Conservation (phyloP, 2,797 vertebrate species). For the Gymnoscopelus microlampas region DNA sequence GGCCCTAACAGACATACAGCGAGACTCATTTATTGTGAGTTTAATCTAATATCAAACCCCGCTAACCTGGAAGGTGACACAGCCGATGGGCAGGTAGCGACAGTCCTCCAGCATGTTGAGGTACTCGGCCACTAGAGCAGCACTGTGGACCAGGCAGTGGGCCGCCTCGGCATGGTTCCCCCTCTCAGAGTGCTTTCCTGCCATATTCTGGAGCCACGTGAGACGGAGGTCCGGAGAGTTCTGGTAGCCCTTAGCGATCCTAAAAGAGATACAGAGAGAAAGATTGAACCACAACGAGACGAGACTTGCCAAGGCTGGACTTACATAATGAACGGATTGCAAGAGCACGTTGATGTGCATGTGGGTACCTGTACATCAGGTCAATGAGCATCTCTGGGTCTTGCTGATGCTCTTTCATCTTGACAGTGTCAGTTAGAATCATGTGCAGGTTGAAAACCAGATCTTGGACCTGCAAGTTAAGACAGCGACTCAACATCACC, state of each 20-base stretch:
- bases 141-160: conserved; percentile 92
- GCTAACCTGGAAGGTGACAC: conserved; percentile 93
- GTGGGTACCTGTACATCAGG: conserved; percentile 90
- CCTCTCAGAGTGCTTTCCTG: conserved; percentile 88
- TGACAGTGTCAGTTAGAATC: conserved; percentile 94
- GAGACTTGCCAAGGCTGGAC: neutral
- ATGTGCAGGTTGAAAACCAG: conserved; percentile 95
- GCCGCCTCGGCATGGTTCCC: conserved; percentile 92
- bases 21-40: too few species aligned
- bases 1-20: too few species aligned
- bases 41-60: too few species aligned
- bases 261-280: conserved; percentile 45
- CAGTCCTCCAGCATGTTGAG: conserved; percentile 94
- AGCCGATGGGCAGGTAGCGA: conserved; percentile 91
- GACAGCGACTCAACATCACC: conserved; percentile 9
- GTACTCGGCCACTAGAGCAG: conserved; percentile 92
- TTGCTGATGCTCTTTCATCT: conserved; percentile 95
- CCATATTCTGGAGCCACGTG: conserved; percentile 96
- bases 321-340: neutral
- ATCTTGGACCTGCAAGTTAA: conserved; percentile 87
- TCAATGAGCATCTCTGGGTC: conserved; percentile 95
- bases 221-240: conserved; percentile 92
- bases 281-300: neutral
- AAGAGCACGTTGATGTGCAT: neutral
- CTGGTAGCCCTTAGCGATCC: conserved; percentile 95